These are phyloP conservation scores for Pseudanteris insignis DNA, from an alignment of 2,888 invertebrate genomes.

Conservation along the genomic window DNA sequence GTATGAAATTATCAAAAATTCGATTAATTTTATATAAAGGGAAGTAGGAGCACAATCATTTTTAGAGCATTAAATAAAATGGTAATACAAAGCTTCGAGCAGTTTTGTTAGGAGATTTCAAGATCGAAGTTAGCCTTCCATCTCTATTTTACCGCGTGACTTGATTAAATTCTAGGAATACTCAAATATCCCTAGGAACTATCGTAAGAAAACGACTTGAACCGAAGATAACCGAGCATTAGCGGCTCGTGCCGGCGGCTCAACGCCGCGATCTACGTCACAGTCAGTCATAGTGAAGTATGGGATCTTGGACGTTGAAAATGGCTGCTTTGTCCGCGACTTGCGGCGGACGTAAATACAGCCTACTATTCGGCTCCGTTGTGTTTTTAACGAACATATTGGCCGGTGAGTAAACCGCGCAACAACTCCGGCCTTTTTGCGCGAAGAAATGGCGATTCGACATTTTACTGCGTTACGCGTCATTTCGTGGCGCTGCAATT, in stretches of 20 bases:
- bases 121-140: no score
- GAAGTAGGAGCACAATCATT: no score
- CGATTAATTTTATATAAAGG: no score
- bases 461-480: background rate
- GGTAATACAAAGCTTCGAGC: no score
- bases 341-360: constrained; percentile 62
- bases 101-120: no score
- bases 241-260: constrained; percentile 39
- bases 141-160: background rate
- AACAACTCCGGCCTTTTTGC: background rate
- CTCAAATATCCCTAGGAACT: constrained; percentile 19
- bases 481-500: background rate
- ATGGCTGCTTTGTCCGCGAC: constrained; percentile 64
- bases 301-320: constrained; percentile 65
- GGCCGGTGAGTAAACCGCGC: constrained; percentile 56
- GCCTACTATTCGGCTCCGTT: constrained; percentile 57
- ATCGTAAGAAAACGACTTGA: background rate
- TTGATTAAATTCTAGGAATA: constrained; percentile 11
- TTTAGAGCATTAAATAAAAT: no score
- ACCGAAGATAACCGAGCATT: constrained; percentile 7
- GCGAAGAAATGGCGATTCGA: background rate
- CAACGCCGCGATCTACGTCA: constrained; percentile 53
- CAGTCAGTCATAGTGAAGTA: constrained; percentile 64
- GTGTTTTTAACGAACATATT: constrained; percentile 55
- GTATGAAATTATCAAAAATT: no score